These are phyloP conservation scores for Drosophila kambysellisi DNA, from an alignment of 2,888 invertebrate genomes.

Conservation along the genomic window DNA sequence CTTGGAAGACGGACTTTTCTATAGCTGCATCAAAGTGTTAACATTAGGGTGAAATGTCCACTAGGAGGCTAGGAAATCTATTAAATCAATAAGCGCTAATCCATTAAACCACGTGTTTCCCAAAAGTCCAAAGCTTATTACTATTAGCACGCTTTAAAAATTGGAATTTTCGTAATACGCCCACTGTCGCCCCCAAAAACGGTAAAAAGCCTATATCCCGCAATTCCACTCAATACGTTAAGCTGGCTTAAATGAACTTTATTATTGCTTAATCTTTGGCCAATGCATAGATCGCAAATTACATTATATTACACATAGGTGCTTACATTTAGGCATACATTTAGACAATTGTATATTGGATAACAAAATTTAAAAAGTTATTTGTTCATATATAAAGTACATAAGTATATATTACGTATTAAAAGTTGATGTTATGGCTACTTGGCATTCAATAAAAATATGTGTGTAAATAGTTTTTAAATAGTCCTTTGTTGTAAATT, in stretches of 20 bases:
- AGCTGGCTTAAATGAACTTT: constrained; percentile 58
- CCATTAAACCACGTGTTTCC: too few relatives aligned
- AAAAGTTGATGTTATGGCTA: constrained; percentile 63
- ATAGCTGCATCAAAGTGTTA: neutral
- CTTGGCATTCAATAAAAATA: constrained; percentile 35
- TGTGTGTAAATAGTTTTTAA: constrained; percentile 46
- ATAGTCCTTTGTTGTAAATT: constrained; percentile 43
- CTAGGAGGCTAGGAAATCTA: neutral
- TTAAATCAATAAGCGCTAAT: too few relatives aligned
- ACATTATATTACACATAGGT: constrained; percentile 52
- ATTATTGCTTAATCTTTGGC: constrained; percentile 82
- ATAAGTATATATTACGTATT: constrained; percentile 30
- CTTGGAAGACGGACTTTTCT: neutral
- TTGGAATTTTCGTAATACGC: too few relatives aligned
- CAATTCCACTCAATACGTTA: neutral
- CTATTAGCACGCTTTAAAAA: too few relatives aligned
- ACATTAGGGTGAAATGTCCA: neutral
- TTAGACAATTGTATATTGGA: constrained; percentile 18
- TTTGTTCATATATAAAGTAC: constrained; percentile 55
- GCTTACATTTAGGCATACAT: constrained; percentile 22
- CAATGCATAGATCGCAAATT: constrained; percentile 78
- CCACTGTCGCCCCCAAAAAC: too few relatives aligned
- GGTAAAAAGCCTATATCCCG: neutral
- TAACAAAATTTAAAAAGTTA: constrained; percentile 51
- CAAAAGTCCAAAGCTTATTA: too few relatives aligned